Percentiles rank a stretch among this genome's conserved stretches.
phyloP scores from a whole-genome alignment of 2,113 vertebrate species.

The Calyptommatus sinebrachiatus region DNA sequence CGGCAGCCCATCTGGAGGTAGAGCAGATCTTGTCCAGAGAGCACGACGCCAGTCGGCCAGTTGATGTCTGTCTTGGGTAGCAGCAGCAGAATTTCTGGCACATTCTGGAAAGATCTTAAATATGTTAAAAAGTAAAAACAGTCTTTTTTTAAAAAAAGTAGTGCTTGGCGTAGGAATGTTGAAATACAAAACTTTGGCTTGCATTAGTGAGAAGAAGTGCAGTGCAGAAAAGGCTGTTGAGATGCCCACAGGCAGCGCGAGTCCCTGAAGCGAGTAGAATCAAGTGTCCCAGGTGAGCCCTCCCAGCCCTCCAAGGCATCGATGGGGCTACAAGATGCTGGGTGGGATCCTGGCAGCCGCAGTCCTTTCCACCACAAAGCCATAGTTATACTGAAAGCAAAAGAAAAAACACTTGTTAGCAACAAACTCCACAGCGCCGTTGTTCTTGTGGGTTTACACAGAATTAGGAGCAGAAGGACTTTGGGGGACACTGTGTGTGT shows the following conservation, averaged over 20 bases:
- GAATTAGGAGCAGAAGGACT: too few relatives aligned
- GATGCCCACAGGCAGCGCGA: not conserved
- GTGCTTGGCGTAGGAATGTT: slow-evolving; percentile 5
- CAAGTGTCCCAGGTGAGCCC: not conserved
- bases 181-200: not conserved
- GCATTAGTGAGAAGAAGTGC: not conserved
- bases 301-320: not conserved
- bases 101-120: not conserved
- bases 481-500: too few relatives aligned
- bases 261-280: not conserved
- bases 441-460: too few relatives aligned
- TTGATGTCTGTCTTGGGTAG: not conserved
- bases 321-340: slow-evolving; percentile 44
- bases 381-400: slow-evolving; percentile 63
- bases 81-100: not conserved
- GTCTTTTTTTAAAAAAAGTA: not conserved
- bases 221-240: not conserved
- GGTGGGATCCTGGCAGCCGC: slow-evolving; percentile 66
- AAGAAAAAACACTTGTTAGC: not conserved
- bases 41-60: not conserved
- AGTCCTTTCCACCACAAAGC: slow-evolving; percentile 70
- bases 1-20: not conserved
- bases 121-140: not conserved
- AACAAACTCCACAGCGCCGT: too few relatives aligned
- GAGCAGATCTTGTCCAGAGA: not conserved